These are phyloP conservation scores for Cavia aperea DNA, from an alignment of 2,113 vertebrate genomes.

Conservation along the genomic window DNA sequence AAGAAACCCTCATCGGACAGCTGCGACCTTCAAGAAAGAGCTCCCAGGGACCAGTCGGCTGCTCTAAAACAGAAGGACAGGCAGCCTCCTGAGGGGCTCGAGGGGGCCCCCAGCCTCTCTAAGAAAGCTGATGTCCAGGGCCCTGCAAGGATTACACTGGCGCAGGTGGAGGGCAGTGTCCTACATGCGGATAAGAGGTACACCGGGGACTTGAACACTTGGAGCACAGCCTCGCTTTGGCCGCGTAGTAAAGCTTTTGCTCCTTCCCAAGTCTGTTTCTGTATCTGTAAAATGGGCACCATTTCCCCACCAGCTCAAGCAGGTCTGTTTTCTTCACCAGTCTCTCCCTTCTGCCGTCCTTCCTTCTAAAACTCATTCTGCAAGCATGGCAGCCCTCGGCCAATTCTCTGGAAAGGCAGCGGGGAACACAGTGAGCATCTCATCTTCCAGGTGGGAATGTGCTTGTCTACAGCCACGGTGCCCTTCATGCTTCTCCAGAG, in stretches of 20 bases:
- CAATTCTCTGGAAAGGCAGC: slow-evolving; percentile 5
- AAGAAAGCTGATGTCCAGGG: neutral
- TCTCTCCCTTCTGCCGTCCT: neutral
- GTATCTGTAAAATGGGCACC: neutral
- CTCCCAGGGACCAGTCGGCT: too few relatives aligned
- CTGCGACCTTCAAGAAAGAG: neutral
- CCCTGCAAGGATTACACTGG: neutral
- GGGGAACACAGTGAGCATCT: neutral
- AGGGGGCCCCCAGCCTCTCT: too few relatives aligned
- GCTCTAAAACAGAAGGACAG: neutral
- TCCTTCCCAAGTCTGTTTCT: neutral
- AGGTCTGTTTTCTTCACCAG: neutral
- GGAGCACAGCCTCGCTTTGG: neutral
- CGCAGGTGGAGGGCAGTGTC: neutral
- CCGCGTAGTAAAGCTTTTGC: neutral
- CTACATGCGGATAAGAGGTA: neutral
- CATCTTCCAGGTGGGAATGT: neutral
- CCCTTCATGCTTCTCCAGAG: neutral
- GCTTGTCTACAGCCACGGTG: neutral
- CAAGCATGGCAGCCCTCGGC: neutral
- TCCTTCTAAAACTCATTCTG: neutral
- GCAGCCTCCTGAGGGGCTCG: neutral
- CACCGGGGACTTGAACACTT: neutral
- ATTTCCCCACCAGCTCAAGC: neutral
- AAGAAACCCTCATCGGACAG: neutral